Evolutionary conservation across 2,113 vertebrate species (phyloP).

Genomic region (Clarias macrocephalus): DNA sequence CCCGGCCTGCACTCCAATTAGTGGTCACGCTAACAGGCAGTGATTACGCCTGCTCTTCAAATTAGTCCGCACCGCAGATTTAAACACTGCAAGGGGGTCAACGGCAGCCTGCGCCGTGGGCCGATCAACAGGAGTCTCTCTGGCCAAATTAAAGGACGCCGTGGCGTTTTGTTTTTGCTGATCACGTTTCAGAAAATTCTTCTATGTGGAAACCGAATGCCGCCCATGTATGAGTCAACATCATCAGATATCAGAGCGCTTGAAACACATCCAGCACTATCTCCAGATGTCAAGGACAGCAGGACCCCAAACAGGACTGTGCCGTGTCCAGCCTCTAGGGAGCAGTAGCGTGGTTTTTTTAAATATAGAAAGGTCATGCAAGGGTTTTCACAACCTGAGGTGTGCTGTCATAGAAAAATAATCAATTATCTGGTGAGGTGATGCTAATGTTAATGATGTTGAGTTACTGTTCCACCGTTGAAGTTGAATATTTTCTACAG

Average conservation of each 20-base stretch:
- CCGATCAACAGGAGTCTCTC: constrained; percentile 46
- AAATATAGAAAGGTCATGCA: neutral
- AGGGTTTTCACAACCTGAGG: neutral
- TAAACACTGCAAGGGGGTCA: constrained; percentile 54
- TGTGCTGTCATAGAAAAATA: neutral
- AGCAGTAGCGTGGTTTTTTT: neutral
- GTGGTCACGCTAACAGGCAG: constrained; percentile 55
- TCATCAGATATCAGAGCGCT: constrained; percentile 10
- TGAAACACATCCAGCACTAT: neutral
- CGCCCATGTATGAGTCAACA: constrained; percentile 41
- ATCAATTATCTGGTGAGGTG: neutral
- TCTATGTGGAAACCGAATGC: constrained; percentile 37
- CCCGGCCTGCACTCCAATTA: constrained; percentile 55
- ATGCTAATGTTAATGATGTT: neutral
- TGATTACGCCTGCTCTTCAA: constrained; percentile 56
- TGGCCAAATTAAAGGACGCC: constrained; percentile 53
- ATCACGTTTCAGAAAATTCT: constrained; percentile 47
- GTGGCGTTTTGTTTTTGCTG: constrained; percentile 51
- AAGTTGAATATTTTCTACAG: neutral
- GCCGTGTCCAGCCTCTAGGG: neutral
- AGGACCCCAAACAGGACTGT: neutral
- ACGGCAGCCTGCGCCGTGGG: constrained; percentile 38
- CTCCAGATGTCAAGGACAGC: constrained; percentile 34
- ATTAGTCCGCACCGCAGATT: constrained; percentile 53
- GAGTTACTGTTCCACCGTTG: neutral